Conservation (phyloP, 2,113 vertebrate genomes). For the Rana temporaria region DNA sequence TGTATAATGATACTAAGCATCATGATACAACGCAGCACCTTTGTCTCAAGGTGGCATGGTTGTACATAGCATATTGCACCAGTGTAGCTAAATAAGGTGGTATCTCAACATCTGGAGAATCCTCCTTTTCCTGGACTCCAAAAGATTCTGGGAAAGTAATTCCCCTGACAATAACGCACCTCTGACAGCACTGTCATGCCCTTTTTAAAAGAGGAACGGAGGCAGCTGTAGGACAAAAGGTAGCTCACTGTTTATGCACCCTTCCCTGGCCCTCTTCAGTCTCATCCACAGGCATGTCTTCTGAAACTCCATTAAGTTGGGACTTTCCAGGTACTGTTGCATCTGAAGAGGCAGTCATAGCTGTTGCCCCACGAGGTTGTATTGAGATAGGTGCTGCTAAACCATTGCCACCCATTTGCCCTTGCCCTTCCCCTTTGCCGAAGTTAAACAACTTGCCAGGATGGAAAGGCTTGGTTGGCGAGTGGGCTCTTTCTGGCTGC, state of each 20-base stretch:
- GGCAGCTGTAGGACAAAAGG: not conserved
- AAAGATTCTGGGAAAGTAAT: not conserved
- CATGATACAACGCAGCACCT: slow-evolving; percentile 34
- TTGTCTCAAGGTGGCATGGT: not conserved
- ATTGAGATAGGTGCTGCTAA: slow-evolving; percentile 63
- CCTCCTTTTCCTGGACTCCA: slow-evolving; percentile 48
- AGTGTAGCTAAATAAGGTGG: slow-evolving; percentile 21
- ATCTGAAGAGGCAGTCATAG: slow-evolving; percentile 58
- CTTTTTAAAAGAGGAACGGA: not conserved
- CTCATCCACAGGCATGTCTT: slow-evolving; percentile 62
- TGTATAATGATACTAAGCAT: slow-evolving; percentile 27
- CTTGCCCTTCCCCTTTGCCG: slow-evolving; percentile 72
- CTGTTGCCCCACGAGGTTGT: slow-evolving; percentile 59
- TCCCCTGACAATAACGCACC: not conserved
- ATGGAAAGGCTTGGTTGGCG: slow-evolving; percentile 93
- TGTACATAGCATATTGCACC: slow-evolving; percentile 39
- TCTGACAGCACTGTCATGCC: not conserved
- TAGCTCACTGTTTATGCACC: slow-evolving; percentile 71
- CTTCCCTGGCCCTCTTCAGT: slow-evolving; percentile 68
- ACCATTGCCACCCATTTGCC: slow-evolving; percentile 76
- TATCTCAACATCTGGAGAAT: not conserved
- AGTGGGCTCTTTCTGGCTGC: slow-evolving; percentile 85
- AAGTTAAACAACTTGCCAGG: slow-evolving; percentile 90
- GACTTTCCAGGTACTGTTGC: slow-evolving; percentile 69
- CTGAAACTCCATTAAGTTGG: slow-evolving; percentile 79